Evolutionary conservation across 2,797 vertebrate species (phyloP).

Genomic region (Toxotes lorentzi): DNA sequence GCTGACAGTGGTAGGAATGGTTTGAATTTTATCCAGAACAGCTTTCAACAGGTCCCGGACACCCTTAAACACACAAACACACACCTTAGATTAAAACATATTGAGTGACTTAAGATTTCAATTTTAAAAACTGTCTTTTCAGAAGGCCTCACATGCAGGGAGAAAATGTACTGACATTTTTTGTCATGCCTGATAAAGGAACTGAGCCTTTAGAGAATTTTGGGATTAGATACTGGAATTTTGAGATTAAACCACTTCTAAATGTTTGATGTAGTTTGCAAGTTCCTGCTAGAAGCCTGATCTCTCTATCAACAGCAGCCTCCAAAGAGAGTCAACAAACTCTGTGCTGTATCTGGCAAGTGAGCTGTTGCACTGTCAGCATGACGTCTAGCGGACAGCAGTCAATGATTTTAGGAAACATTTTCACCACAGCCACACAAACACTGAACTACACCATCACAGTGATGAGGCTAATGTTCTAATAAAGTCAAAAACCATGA

Average conservation of each 20-base stretch:
- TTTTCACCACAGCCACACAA: background rate
- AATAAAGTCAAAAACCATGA: background rate
- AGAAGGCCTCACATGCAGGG: background rate
- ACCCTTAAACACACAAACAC: constrained; percentile 83
- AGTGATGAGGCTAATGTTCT: background rate
- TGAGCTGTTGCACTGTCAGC: background rate
- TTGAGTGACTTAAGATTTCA: background rate
- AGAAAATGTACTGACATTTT: background rate
- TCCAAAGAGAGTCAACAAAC: background rate
- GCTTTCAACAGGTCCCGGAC: constrained; percentile 96
- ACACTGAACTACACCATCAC: too few species aligned
- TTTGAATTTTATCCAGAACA: constrained; percentile 96
- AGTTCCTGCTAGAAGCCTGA: background rate
- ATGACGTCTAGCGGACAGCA: background rate
- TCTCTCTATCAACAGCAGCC: background rate
- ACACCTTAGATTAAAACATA: constrained; percentile 4
- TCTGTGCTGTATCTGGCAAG: background rate
- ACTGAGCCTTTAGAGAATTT: background rate
- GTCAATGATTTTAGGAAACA: background rate
- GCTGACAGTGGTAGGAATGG: constrained; percentile 95
- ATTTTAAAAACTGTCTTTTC: background rate
- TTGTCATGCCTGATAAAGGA: background rate
- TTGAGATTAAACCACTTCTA: background rate
- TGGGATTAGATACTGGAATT: background rate
- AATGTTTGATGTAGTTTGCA: background rate